A percentile compares a stretch with the other conserved stretches of the same genome.
These are phyloP conservation scores for Nineta flava DNA, from an alignment of 2,888 invertebrate species.

Conservation along the genomic window DNA sequence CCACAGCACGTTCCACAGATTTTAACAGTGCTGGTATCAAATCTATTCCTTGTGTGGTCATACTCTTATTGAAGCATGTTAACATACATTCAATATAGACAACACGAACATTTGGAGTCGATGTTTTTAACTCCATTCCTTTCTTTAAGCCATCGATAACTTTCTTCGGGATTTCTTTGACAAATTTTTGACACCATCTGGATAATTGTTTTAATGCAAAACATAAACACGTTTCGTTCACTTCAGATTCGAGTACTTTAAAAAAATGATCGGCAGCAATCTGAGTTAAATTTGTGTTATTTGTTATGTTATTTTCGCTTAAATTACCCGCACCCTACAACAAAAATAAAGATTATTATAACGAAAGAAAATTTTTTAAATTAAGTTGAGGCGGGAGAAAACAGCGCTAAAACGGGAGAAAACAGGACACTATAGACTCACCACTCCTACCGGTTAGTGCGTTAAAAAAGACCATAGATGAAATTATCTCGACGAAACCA, in stretches of 20 bases:
- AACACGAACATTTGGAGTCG: conserved; percentile 59
- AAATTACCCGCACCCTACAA: conserved; percentile 53
- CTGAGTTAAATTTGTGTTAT: conserved; percentile 38
- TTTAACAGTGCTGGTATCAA: conserved; percentile 49
- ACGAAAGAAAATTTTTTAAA: conserved; percentile 4
- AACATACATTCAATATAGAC: conserved; percentile 65
- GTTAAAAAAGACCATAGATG: no score
- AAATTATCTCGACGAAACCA: no score
- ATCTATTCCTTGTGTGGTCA: conserved; percentile 27
- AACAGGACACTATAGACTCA: no score
- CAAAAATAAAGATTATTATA: conserved; percentile 3
- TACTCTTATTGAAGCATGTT: conserved; percentile 41
- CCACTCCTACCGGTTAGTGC: no score
- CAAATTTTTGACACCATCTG: conserved; percentile 57
- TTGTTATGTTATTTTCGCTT: conserved; percentile 49
- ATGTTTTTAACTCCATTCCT: conserved; percentile 57
- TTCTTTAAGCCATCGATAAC: conserved; percentile 55
- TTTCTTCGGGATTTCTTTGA: conserved; percentile 44
- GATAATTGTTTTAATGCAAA: conserved; percentile 67
- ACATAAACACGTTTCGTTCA: conserved; percentile 80
- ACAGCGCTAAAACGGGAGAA: no score
- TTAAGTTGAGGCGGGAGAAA: no score
- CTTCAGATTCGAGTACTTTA: conserved; percentile 71
- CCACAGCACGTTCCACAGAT: conserved; percentile 57
- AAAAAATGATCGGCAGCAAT: conserved; percentile 50